phyloP scores from a whole-genome alignment of 2,888 invertebrate species.

The Zygogramma bicolorata region DNA sequence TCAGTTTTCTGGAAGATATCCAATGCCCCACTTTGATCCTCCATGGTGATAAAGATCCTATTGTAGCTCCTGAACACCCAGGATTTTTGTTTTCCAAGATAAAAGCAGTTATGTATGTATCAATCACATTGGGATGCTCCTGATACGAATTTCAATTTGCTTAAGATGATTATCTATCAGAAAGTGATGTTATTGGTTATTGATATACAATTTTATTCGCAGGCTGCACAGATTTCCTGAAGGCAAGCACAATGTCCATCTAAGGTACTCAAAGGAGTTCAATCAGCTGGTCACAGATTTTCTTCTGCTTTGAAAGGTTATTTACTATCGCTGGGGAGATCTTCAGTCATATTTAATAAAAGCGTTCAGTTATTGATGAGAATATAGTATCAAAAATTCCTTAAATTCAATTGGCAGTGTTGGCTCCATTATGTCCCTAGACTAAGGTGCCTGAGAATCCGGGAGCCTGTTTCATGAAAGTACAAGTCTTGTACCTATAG shows the following conservation, averaged over 20 bases:
- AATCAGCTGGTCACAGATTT: constrained; percentile 82
- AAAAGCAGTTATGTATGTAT: constrained; percentile 72
- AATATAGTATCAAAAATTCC: no score
- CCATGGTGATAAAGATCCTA: constrained; percentile 85
- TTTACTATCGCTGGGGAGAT: neutral
- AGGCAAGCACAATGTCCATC: constrained; percentile 89
- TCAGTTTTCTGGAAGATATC: constrained; percentile 73
- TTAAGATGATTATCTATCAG: no score
- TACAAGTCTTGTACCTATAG: no score
- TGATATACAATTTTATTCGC: constrained; percentile 59
- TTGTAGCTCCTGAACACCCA: constrained; percentile 81
- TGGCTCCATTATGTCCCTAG: no score
- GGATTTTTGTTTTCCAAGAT: constrained; percentile 79
- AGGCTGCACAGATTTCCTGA: constrained; percentile 82
- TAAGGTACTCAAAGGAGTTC: constrained; percentile 84
- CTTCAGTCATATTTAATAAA: no score
- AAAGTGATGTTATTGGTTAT: no score
- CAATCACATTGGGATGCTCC: no score
- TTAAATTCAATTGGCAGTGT: no score
- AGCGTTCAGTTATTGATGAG: no score
- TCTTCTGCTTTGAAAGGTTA: constrained; percentile 33
- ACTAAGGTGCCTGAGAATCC: no score
- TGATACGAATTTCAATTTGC: no score
- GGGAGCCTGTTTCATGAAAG: no score
- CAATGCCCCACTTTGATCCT: constrained; percentile 83